Conservation (phyloP, 1,140 invertebrate species). For the Cherax destructor region DNA sequence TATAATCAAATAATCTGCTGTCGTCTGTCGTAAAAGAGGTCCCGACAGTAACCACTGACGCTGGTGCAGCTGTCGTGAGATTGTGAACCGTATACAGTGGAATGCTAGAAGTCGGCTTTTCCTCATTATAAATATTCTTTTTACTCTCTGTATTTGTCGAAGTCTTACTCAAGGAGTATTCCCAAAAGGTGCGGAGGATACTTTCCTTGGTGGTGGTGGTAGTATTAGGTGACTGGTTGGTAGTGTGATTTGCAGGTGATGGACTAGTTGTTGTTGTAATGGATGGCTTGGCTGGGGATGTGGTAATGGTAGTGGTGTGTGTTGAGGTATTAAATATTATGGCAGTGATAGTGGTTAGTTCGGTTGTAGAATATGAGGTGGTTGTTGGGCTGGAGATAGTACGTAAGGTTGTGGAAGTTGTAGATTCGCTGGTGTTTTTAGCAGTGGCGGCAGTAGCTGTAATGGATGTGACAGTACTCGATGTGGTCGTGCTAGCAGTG, state of each 20-base stretch:
- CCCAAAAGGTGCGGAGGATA: background rate
- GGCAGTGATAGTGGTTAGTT: background rate
- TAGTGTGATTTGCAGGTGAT: background rate
- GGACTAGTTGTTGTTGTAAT: background rate
- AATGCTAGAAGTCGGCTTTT: background rate
- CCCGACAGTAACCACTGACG: background rate
- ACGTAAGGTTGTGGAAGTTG: background rate
- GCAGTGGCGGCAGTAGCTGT: background rate
- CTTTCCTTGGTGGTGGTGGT: background rate
- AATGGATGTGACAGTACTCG: background rate
- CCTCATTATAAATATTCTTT: background rate
- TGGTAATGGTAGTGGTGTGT: background rate
- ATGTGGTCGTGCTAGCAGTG: background rate
- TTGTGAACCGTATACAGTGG: slow-evolving; percentile 9
- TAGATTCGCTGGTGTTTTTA: too few relatives aligned
- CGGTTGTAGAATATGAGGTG: background rate
- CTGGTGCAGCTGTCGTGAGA: background rate
- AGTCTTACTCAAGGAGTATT: background rate
- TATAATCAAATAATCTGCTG: background rate
- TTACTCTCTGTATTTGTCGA: background rate
- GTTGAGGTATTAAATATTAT: background rate
- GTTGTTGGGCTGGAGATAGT: background rate
- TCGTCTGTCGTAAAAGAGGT: background rate
- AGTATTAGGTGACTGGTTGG: background rate
- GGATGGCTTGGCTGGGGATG: background rate